Evolutionary conservation across 2,113 vertebrate species (phyloP).

Genomic region (Apodemus speciosus): DNA sequence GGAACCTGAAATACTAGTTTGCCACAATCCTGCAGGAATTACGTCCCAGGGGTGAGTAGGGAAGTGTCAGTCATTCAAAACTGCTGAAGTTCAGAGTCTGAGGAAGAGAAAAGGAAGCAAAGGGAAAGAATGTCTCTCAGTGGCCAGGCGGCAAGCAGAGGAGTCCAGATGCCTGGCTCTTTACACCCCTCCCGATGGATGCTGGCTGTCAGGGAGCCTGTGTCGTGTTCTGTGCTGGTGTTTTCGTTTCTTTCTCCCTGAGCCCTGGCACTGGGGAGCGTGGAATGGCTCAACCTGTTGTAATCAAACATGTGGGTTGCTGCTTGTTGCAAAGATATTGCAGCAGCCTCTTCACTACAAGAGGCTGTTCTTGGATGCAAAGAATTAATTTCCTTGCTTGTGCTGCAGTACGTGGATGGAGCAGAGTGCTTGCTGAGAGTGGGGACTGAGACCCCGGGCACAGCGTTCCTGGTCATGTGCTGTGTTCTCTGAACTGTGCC

Average conservation of each 20-base stretch:
- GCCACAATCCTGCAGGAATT: conserved; percentile 78
- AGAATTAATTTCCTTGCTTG: conserved; percentile 66
- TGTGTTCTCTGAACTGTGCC: not conserved
- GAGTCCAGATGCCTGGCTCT: conserved; percentile 44
- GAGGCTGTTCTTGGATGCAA: conserved; percentile 71
- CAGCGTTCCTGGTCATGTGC: not conserved
- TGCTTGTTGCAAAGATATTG: conserved; percentile 87
- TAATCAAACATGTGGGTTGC: conserved; percentile 86
- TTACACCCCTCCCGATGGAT: not conserved
- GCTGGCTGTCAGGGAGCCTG: conserved; percentile 55
- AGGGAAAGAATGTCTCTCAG: conserved; percentile 75
- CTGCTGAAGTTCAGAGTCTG: conserved; percentile 45
- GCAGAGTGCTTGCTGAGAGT: not conserved
- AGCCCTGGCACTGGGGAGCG: conserved; percentile 84
- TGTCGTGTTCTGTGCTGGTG: conserved; percentile 50
- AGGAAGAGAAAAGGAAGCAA: conserved; percentile 64
- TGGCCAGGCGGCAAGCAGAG: conserved; percentile 59
- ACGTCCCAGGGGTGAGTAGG: conserved; percentile 72
- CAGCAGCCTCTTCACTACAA: conserved; percentile 86
- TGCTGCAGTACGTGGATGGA: not conserved
- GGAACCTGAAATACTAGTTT: conserved; percentile 84
- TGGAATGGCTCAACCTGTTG: conserved; percentile 86
- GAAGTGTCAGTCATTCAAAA: conserved; percentile 70
- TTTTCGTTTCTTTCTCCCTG: conserved; percentile 61
- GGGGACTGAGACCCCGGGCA: not conserved